Evolutionary conservation across 2,797 vertebrate genomes (phyloP).

Genomic region (Kryptopterus vitreolus): DNA sequence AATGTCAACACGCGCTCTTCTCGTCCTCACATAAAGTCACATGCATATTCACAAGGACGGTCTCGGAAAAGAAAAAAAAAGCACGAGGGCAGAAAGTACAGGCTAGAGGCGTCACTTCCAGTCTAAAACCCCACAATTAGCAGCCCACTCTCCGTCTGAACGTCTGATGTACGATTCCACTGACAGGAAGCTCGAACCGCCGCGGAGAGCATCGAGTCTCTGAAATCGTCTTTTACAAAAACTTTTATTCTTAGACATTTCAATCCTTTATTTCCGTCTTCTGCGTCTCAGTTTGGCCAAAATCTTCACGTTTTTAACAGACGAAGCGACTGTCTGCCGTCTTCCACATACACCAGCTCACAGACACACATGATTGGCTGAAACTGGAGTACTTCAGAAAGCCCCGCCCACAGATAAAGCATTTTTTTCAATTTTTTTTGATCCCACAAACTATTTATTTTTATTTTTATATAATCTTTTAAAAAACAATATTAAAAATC

Average conservation of each 20-base stretch:
- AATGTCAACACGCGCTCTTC: neutral
- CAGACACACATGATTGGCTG: neutral
- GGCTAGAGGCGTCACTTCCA: conserved; percentile 11
- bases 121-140: conserved; percentile 40
- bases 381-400: neutral
- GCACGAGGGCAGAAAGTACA: neutral
- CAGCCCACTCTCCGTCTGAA: conserved; percentile 15
- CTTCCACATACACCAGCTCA: neutral
- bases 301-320: neutral
- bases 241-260: neutral
- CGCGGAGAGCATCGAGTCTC: neutral
- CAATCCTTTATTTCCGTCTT: neutral
- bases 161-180: neutral
- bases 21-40: neutral
- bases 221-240: neutral
- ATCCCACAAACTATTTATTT: too few relatives aligned
- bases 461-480: too few relatives aligned
- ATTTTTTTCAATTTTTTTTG: too few relatives aligned
- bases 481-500: too few relatives aligned
- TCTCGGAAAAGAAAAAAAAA: neutral
- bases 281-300: too few relatives aligned
- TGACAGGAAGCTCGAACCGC: neutral
- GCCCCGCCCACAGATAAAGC: neutral
- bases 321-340: neutral
- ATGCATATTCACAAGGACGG: neutral